Conservation (phyloP, 2,113 vertebrate genomes). For the Psilopogon haemacephalus region DNA sequence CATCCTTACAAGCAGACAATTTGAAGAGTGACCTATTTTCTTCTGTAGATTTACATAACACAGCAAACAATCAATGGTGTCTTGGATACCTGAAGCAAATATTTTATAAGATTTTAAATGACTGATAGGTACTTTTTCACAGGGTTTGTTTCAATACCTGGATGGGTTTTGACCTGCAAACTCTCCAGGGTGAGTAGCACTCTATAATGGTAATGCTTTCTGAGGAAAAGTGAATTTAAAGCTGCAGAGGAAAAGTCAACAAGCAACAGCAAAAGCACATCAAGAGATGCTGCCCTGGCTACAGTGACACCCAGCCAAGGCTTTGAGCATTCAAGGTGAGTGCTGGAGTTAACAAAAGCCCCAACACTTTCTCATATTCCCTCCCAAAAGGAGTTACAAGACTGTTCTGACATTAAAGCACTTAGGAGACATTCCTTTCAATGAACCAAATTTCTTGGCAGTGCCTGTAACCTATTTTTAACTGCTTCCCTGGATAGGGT, state of each 20-base stretch:
- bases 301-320: conserved; percentile 7
- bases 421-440: neutral
- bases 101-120: conserved; percentile 62
- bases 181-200: neutral
- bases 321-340: neutral
- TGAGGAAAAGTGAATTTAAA: neutral
- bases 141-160: conserved; percentile 13
- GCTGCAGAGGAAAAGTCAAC: neutral
- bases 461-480: neutral
- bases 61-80: conserved; percentile 21
- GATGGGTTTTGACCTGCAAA: conserved; percentile 30
- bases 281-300: neutral
- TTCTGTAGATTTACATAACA: conserved; percentile 61
- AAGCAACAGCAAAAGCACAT: neutral
- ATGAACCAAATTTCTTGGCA: neutral
- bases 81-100: conserved; percentile 26
- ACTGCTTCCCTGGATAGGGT: neutral
- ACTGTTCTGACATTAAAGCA: neutral
- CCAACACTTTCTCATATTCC: neutral
- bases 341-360: neutral
- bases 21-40: conserved; percentile 68
- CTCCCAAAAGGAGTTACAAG: neutral
- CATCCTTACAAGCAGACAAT: conserved; percentile 44
- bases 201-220: conserved; percentile 26
- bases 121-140: conserved; percentile 22